Percentiles rank a stretch among this genome's conserved stretches.
Evolutionary conservation across 1,140 invertebrate genomes (phyloP).

Genomic region (Brachionus sp.): DNA sequence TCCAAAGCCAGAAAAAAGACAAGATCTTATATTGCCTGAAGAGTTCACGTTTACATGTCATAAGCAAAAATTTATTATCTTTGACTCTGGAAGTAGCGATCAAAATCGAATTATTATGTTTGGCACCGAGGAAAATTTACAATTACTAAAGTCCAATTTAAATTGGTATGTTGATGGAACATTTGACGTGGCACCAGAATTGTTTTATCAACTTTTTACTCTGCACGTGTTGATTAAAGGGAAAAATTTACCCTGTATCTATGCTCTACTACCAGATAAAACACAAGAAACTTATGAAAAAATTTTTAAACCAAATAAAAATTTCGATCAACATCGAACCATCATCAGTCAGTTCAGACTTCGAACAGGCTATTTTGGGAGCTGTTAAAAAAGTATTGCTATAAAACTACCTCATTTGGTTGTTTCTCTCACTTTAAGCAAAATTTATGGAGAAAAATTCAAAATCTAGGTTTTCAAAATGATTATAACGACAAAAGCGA

Average conservation of each 20-base stretch:
- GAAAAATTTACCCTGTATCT: background rate
- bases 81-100: background rate
- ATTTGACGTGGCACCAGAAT: background rate
- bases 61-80: background rate
- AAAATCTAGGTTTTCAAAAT: conserved; percentile 4
- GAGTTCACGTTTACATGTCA: background rate
- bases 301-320: background rate
- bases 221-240: background rate
- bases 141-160: background rate
- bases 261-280: background rate
- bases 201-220: background rate
- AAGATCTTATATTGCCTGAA: no score
- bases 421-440: background rate
- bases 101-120: background rate
- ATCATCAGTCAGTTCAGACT: background rate
- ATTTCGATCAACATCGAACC: background rate
- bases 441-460: conserved; percentile 2
- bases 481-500: background rate
- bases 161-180: conserved; percentile 8
- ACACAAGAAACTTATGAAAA: background rate
- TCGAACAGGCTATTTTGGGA: background rate
- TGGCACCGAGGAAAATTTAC: background rate
- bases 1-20: no score
- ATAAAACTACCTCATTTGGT: background rate
- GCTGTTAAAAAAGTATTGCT: background rate